Percentiles rank a stretch among this genome's conserved stretches.
phyloP scores from a whole-genome alignment of 2,113 vertebrate genomes.

The Grus americana region DNA sequence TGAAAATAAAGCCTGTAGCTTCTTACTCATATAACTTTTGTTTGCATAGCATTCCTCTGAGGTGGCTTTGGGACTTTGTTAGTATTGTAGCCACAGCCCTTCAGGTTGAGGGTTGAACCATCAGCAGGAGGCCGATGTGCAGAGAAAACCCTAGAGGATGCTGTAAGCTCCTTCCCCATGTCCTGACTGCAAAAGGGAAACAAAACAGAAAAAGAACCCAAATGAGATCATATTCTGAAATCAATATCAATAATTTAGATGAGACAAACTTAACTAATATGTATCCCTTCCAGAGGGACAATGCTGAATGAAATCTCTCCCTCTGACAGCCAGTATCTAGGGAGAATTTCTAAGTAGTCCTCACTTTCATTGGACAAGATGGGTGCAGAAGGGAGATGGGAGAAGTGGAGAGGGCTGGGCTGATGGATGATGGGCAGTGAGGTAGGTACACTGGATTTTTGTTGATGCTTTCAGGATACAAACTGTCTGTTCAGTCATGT shows the following conservation, averaged over 20 bases:
- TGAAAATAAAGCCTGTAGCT: neutral
- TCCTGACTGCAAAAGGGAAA: neutral
- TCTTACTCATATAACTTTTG: neutral
- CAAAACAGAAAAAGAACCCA: neutral
- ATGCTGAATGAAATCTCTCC: neutral
- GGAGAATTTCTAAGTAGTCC: neutral
- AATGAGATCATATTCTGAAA: neutral
- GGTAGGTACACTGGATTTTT: neutral
- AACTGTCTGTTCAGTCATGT: neutral
- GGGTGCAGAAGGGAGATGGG: neutral
- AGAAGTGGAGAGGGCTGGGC: neutral
- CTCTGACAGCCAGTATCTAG: neutral
- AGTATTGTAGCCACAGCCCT: neutral
- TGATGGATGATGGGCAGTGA: neutral
- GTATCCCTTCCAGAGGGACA: neutral
- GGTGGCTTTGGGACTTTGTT: neutral
- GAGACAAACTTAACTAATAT: neutral
- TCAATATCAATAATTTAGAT: neutral
- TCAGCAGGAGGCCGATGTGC: neutral
- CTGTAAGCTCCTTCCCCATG: neutral
- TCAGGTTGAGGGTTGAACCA: rapidly evolving
- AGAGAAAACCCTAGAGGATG: neutral
- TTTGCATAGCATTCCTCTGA: neutral
- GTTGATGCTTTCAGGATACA: neutral
- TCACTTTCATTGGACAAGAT: neutral